Conservation (phyloP, 2,888 invertebrate genomes). For the Podotricha telesiphe region DNA sequence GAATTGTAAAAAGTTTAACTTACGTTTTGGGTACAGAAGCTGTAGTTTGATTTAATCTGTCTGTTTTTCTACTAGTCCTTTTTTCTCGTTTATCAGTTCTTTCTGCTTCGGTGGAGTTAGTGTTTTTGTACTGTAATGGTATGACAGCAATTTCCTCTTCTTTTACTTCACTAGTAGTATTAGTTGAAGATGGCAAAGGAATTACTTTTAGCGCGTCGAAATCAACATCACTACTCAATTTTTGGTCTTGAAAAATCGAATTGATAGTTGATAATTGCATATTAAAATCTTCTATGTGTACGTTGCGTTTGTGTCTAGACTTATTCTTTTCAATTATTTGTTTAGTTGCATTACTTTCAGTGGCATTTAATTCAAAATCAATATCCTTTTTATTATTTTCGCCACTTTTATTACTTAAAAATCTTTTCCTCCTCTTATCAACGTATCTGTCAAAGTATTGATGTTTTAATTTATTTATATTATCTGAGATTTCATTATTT, state of each 20-base stretch:
- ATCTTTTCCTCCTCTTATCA: constrained; percentile 73
- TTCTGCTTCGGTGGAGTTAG: constrained; percentile 70
- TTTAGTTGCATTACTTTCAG: constrained; percentile 56
- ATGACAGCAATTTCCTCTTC: constrained; percentile 66
- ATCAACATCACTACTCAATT: constrained; percentile 57
- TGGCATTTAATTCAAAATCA: constrained; percentile 60
- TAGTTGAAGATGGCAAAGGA: constrained; percentile 55
- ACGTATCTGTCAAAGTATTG: constrained; percentile 76
- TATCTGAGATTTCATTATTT: constrained; percentile 55
- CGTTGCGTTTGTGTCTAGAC: constrained; percentile 61
- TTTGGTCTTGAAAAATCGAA: constrained; percentile 51
- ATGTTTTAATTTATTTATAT: constrained; percentile 73
- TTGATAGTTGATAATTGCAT: constrained; percentile 58
- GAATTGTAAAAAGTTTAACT: constrained; percentile 46
- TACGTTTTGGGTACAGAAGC: constrained; percentile 79
- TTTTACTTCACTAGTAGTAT: constrained; percentile 45
- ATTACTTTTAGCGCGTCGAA: constrained; percentile 67
- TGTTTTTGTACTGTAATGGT: constrained; percentile 67
- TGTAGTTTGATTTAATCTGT: constrained; percentile 78
- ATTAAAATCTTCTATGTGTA: constrained; percentile 59
- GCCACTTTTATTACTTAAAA: constrained; percentile 58
- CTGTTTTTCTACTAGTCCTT: constrained; percentile 79
- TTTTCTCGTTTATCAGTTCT: constrained; percentile 73
- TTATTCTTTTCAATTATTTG: constrained; percentile 50
- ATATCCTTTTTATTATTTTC: constrained; percentile 58